Conservation (phyloP, 2,888 invertebrate genomes). For the Harpagoxenus sublaevis region DNA sequence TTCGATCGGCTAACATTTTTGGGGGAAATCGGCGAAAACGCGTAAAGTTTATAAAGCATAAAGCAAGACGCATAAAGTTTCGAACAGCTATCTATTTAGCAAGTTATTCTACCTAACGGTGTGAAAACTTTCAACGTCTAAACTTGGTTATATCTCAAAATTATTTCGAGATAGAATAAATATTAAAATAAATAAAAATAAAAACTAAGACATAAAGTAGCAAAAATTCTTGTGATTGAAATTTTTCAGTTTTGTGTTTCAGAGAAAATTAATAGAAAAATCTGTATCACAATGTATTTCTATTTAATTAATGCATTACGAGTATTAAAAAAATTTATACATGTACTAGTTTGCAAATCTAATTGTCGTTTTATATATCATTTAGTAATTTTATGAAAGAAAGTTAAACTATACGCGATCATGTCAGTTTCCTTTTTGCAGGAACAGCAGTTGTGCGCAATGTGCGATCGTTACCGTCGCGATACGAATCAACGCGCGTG, state of each 20-base stretch:
- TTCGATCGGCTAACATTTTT: constrained; percentile 28
- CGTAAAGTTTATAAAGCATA: background rate
- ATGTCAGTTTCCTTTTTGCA: constrained; percentile 7
- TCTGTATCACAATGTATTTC: background rate
- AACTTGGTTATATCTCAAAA: background rate
- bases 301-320: background rate
- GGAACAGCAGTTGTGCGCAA: constrained; percentile 33
- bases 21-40: background rate
- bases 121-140: background rate
- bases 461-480: constrained; percentile 37
- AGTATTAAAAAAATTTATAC: background rate
- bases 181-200: background rate
- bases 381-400: background rate
- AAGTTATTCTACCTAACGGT: background rate
- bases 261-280: background rate
- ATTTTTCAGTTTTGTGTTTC: background rate
- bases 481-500: constrained; percentile 47
- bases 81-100: background rate
- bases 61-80: background rate
- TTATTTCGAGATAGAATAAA: background rate
- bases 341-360: background rate
- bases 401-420: background rate
- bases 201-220: background rate
- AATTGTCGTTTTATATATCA: background rate
- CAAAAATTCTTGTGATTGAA: background rate